Evolutionary conservation across 2,113 vertebrate genomes (phyloP).

Genomic region (Baryphthengus martii): DNA sequence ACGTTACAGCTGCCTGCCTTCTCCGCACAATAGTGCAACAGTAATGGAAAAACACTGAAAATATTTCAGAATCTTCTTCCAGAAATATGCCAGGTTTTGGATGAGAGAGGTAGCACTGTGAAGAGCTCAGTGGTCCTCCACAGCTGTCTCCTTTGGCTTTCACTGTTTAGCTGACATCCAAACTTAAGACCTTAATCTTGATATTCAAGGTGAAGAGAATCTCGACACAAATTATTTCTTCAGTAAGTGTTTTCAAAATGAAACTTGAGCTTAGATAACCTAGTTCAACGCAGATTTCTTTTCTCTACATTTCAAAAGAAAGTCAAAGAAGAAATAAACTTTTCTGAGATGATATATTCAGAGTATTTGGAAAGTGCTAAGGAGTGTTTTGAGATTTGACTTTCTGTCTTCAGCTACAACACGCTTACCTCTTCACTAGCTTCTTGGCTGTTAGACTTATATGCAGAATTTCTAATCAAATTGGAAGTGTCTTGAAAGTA

Average conservation of each 20-base stretch:
- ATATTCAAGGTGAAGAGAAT: neutral
- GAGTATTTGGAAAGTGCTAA: neutral
- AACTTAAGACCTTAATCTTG: neutral
- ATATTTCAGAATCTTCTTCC: neutral
- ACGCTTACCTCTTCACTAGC: neutral
- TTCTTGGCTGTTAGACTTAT: neutral
- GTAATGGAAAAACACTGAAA: neutral
- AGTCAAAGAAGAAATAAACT: neutral
- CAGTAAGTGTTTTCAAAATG: neutral
- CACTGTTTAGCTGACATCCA: neutral
- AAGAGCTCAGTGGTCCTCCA: neutral
- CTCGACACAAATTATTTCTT: neutral
- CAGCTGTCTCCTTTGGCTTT: neutral
- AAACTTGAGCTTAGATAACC: neutral
- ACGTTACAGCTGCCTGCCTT: neutral
- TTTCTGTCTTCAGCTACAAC: neutral
- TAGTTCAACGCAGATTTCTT: neutral
- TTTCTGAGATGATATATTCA: neutral
- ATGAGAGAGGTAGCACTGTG: neutral
- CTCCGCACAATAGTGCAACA: neutral
- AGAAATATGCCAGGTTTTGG: neutral
- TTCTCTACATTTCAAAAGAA: neutral
- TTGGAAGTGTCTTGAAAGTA: conserved; percentile 12
- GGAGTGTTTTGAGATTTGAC: neutral
- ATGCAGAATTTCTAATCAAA: neutral